Base-by-base conservation (phyloP, 37 sponge, comb jelly and placozoan genomes). In the Chondrilla cf. caribensis region DNA sequence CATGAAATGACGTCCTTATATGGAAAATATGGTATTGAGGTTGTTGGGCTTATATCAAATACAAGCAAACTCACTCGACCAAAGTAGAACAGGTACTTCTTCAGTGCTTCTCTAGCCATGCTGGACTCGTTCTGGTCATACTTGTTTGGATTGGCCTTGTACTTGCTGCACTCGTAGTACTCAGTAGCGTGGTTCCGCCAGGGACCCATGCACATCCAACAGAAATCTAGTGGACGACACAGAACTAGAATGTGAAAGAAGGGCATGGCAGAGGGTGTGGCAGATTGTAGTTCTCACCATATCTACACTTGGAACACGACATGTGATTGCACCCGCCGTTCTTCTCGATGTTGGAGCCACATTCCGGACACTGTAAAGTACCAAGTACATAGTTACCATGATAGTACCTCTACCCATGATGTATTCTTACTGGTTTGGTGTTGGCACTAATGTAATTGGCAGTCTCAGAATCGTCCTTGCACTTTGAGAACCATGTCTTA, bases 311-410 rank as follows among this genome's bases (percentile, higher is more conserved):
- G 17, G 83, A 75, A 44, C 89, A 92, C 24, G 25, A 86, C 91
- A 96, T 96, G 87, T 96, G 97, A 64, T 96, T 96, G 68, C 97
- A 96, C 24, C 97, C 97, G 7, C 97, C 97, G 58, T 86, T 93
- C 87, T 96, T 96, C 77, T 96, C 97, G 81, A 96, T 96, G 39
- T 84, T 76, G 24, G 87, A 67, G 38, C 83, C 77, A 89, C 97
- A 96, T 37, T 90, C 86, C 17, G 97, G 97, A 84, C 97, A 96
- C 88, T 95, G 83, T 7, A 60, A 25, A 54, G 33, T 42, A 43
- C 18, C 35, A 33, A 33, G 31, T 2, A 67, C 68, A 62, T 15
- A 26, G 7, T 6, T 33, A 67, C 35, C 11, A 47, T 11, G 6
- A 47, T 47, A 47, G 11, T 11, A 47, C 51, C 51, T 47, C 11